These are phyloP conservation scores for Polymixis lichenea DNA, from an alignment of 2,888 invertebrate species.

Conservation along the genomic window DNA sequence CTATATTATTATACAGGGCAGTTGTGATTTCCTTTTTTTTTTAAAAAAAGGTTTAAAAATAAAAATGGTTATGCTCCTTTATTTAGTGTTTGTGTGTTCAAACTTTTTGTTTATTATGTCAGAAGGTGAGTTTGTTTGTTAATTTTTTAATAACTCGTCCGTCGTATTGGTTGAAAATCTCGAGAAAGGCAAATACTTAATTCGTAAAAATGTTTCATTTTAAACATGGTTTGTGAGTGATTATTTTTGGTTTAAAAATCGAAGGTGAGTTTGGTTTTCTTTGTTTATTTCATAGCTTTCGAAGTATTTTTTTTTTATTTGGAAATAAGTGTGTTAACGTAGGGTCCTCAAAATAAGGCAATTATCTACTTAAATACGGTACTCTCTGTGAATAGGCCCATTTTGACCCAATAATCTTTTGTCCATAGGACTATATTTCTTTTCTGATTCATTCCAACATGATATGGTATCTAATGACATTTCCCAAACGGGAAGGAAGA, in stretches of 20 bases:
- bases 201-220: neutral
- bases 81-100: slow-evolving; percentile 23
- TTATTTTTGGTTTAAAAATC: neutral
- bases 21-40: slow-evolving; percentile 14
- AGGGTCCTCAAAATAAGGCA: neutral
- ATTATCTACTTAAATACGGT: neutral
- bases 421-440: neutral
- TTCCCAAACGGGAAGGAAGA: neutral
- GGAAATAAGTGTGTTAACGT: neutral
- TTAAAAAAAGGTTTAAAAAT: neutral
- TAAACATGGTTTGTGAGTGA: neutral
- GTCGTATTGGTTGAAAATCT: rapidly evolving
- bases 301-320: neutral
- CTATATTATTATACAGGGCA: neutral
- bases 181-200: neutral
- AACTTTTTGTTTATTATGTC: slow-evolving; percentile 36
- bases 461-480: neutral
- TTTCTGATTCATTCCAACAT: neutral
- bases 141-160: neutral
- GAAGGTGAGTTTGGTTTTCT: neutral
- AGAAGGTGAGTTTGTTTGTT: slow-evolving; percentile 39
- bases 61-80: slow-evolving; percentile 28
- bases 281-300: neutral
- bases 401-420: neutral
- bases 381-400: neutral